Percentiles rank a stretch among this genome's conserved stretches.
Evolutionary conservation across 2,797 vertebrate genomes (phyloP).

Genomic region (Muscicapa comitata): DNA sequence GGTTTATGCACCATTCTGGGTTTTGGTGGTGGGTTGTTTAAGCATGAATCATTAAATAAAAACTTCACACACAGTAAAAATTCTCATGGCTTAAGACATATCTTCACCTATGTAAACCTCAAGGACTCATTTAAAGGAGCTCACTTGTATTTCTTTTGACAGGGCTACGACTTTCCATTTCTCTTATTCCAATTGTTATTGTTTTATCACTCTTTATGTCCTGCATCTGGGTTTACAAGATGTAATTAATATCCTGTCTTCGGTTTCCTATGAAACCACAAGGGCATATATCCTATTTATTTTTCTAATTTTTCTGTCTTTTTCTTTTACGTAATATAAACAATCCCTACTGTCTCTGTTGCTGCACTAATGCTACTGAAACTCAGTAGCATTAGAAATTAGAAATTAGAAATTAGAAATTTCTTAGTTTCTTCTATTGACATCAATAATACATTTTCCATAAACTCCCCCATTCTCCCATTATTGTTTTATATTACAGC

Average conservation of each 20-base stretch:
- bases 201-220: background rate
- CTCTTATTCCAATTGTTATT: background rate
- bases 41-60: background rate
- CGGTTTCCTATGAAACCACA: background rate
- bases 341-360: background rate
- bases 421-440: background rate
- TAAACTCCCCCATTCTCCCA: constrained; percentile 3
- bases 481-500: constrained; percentile 1
- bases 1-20: background rate
- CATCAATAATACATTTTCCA: background rate
- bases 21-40: background rate
- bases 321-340: background rate
- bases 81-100: background rate
- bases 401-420: too few species aligned
- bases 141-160: background rate
- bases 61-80: background rate
- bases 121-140: background rate
- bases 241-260: background rate
- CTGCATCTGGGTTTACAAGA: background rate
- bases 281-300: background rate
- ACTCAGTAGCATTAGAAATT: too few species aligned
- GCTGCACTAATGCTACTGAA: background rate
- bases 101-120: background rate
- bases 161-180: background rate
- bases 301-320: background rate